Percentiles rank a stretch among this genome's conserved stretches.
phyloP scores from a whole-genome alignment of 2,113 vertebrate genomes.

The Carollia perspicillata region DNA sequence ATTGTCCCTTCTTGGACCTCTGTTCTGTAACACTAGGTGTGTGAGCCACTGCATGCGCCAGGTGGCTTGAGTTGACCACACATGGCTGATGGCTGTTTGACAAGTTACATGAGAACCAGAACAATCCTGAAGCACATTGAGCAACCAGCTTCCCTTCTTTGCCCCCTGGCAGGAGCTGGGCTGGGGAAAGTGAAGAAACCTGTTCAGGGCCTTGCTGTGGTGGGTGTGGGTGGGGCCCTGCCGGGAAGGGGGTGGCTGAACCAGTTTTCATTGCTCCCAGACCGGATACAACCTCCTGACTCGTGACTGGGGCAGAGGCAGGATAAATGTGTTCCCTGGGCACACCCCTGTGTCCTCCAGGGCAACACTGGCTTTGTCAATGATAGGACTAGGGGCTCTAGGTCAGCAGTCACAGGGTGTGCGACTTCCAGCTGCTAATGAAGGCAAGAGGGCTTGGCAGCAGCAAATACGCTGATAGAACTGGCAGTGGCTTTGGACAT shows the following conservation, averaged over 20 bases:
- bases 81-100: background rate
- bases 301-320: background rate
- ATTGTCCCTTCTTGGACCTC: no score
- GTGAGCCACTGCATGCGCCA: background rate
- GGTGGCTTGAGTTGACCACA: background rate
- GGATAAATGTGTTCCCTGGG: background rate
- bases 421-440: slow-evolving; percentile 41
- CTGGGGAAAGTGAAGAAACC: slow-evolving; percentile 65
- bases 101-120: slow-evolving; percentile 18
- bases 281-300: slow-evolving; percentile 38
- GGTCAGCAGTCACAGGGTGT: background rate
- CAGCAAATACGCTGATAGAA: background rate
- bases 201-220: background rate
- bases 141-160: slow-evolving; percentile 46
- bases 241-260: background rate
- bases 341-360: slow-evolving; percentile 23
- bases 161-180: slow-evolving; percentile 19
- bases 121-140: background rate
- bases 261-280: slow-evolving; percentile 47
- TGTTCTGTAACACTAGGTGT: no score
- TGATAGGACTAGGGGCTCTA: background rate
- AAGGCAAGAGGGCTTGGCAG: background rate
- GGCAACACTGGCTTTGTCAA: background rate
- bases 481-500: background rate
- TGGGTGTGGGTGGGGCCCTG: slow-evolving; percentile 21